Conservation (phyloP, 2,888 invertebrate species). For the Osmoderma eremita region DNA sequence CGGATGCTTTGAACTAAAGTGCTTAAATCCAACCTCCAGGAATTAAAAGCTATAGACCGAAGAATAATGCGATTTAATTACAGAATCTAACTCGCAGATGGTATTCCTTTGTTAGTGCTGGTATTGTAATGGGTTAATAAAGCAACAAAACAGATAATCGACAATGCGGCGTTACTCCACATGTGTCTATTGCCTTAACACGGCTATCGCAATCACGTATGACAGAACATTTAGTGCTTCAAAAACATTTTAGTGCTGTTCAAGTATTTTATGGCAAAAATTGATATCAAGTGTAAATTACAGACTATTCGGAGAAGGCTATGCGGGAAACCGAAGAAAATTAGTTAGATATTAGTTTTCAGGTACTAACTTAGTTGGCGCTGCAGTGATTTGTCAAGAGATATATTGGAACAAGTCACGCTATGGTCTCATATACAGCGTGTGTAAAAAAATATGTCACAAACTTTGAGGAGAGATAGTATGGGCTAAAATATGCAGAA, state of each 20-base stretch:
- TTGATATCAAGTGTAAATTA: too few relatives aligned
- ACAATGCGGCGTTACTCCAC: background rate
- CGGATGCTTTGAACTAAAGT: too few relatives aligned
- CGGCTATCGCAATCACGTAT: too few relatives aligned
- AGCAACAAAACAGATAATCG: background rate
- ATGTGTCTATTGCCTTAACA: too few relatives aligned
- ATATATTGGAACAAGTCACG: conserved; percentile 14
- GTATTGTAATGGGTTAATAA: background rate
- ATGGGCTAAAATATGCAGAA: too few relatives aligned
- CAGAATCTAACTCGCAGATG: conserved; percentile 16
- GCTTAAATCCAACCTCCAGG: background rate
- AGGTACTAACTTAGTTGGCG: background rate
- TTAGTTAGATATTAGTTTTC: background rate
- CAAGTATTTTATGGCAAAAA: too few relatives aligned
- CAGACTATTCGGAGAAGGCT: too few relatives aligned
- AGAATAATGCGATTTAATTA: conserved; percentile 28
- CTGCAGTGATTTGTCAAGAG: conserved; percentile 3
- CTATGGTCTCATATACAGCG: background rate
- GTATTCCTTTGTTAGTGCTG: conserved; percentile 25
- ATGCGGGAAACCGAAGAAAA: background rate
- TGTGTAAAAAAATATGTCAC: too few relatives aligned
- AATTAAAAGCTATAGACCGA: conserved; percentile 22
- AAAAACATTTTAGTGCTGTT: too few relatives aligned
- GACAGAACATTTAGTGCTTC: too few relatives aligned
- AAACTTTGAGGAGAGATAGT: too few relatives aligned